Evolutionary conservation across 2,797 vertebrate species (phyloP).

Genomic region (Pseudochirops corinnae): DNA sequence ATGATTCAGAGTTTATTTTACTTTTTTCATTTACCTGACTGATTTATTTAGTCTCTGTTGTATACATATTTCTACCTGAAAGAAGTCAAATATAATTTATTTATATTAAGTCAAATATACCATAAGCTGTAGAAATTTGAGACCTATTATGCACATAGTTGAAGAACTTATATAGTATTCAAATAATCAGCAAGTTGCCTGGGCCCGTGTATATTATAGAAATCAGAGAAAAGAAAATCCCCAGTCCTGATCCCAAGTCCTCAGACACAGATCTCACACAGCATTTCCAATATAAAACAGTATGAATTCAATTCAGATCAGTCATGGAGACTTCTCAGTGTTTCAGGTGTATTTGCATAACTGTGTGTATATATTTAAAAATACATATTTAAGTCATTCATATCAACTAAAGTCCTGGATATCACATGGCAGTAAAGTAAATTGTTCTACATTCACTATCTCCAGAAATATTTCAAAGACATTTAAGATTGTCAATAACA

Average conservation of each 20-base stretch:
- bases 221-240: background rate
- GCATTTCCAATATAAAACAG: background rate
- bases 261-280: background rate
- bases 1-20: accelerated
- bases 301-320: background rate
- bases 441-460: constrained; percentile 9
- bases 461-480: constrained; percentile 55
- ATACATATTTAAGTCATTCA: background rate
- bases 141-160: background rate
- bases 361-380: background rate
- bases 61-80: background rate
- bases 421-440: background rate
- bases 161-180: background rate
- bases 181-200: accelerated
- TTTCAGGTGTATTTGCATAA: background rate
- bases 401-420: constrained; percentile 1
- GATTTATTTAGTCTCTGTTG: accelerated
- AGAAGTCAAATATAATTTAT: background rate
- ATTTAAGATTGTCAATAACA: constrained; percentile 28
- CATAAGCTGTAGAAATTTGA: background rate
- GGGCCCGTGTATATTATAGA: background rate
- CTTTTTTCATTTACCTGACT: background rate
- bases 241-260: background rate
- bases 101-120: too few species aligned
- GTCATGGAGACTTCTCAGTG: background rate